phyloP scores from a whole-genome alignment of 2,113 vertebrate genomes.

The Oncorhynchus tshawytscha region DNA sequence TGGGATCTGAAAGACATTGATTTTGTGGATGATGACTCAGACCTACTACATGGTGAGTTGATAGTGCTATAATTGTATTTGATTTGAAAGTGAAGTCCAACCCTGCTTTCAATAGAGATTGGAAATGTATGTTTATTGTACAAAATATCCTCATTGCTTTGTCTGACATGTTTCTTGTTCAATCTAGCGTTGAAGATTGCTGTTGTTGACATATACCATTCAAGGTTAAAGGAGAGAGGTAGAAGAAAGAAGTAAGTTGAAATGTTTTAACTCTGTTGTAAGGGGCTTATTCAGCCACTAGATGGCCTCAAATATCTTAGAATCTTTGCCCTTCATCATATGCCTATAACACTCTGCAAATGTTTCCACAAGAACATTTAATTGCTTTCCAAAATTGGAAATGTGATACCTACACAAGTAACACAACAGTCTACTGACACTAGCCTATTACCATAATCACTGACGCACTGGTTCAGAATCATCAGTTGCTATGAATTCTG shows the following conservation, averaged over 20 bases:
- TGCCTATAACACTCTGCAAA: not conserved
- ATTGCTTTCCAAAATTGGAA: not conserved
- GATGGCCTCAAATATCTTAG: constrained; percentile 39
- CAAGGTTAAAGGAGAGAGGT: constrained; percentile 93
- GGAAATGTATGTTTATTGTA: not conserved
- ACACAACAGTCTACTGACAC: not conserved
- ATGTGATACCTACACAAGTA: not conserved
- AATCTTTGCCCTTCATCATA: not conserved
- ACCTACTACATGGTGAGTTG: constrained; percentile 89
- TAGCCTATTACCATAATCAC: not conserved
- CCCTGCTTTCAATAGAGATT: not conserved
- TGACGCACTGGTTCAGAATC: not conserved
- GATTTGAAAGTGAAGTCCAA: not conserved
- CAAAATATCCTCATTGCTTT: not conserved
- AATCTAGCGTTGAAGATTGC: constrained; percentile 91
- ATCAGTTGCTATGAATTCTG: not conserved
- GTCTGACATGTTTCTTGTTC: not conserved
- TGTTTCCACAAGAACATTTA: not conserved
- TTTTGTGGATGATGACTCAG: constrained; percentile 98
- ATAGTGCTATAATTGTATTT: not conserved
- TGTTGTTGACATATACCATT: constrained; percentile 98
- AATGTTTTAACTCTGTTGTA: constrained; percentile 19
- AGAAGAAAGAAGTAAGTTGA: constrained; percentile 93
- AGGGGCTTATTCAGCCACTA: constrained; percentile 39
- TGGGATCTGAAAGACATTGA: constrained; percentile 99